Base-by-base conservation (phyloP, 1,140 invertebrate species). In the Drosophila nigrodunni region DNA sequence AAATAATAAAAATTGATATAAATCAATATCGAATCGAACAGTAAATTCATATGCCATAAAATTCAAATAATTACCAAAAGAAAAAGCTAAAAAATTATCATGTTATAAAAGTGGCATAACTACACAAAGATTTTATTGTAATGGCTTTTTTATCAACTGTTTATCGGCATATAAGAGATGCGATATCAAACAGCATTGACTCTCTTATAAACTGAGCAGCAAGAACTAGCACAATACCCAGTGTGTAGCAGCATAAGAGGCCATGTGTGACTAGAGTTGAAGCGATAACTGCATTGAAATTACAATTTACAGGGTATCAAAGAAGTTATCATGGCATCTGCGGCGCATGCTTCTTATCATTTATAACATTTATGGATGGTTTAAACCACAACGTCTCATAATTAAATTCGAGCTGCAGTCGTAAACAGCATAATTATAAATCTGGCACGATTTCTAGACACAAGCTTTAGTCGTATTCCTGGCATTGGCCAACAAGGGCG, bases 351-450 rank as follows among this genome's bases (percentile, higher is more conserved):
- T 7, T 9, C 50, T 54, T 54, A 54, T 54, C 50, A 54, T n/a
- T 37, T 54, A 54, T 54, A 54, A 54, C 9, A 15, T 35, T 54
- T 54, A 54, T 54, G n/a, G 13, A 15, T n/a, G 13, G 15, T 35
- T 8, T 35, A 18, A 54, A 37, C 30, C 50, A 52, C n/a, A 37
- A 37, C 34, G 13, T 37, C 1, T 54, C n/a, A 34, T 13, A 54
- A 37, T 52, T 34, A 52, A 52, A 52, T 52, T 34, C 6, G 21
- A 3, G 34, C 35, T 54, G 35, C 13, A 4, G 34, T 54, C 13
- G 3, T 54, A 54, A 54, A 54, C 3, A 54, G 11, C 50, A 54
- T 35, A 37, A 37, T 54, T 54, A 34, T 30, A 54, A 37, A 35
- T 13, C 11, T 35, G 50, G 10, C 34, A 35, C 34, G n/a, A 52